A percentile compares a stretch with the other conserved stretches of the same genome.
phyloP scores from a whole-genome alignment of 2,797 vertebrate genomes.

The Sebastes baramenuke region DNA sequence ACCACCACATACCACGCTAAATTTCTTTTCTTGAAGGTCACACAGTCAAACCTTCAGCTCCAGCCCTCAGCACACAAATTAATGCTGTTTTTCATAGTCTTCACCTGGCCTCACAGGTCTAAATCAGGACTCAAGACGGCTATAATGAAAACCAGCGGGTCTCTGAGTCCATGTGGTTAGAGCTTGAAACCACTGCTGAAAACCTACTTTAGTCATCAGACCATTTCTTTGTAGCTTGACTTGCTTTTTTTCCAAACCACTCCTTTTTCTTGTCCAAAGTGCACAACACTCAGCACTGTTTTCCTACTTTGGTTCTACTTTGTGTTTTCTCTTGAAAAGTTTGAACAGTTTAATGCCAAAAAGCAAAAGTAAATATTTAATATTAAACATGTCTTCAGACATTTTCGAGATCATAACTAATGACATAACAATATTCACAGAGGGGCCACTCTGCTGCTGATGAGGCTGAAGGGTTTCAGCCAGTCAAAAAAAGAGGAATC shows the following conservation, averaged over 20 bases:
- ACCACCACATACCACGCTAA: neutral
- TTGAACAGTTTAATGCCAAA: neutral
- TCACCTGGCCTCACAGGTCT: constrained; percentile 16
- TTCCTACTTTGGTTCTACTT: neutral
- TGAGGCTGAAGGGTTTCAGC: neutral
- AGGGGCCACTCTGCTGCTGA: neutral
- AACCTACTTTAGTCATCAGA: neutral
- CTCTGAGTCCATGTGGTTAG: neutral
- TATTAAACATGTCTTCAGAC: neutral
- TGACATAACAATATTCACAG: neutral
- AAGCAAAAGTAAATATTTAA: neutral
- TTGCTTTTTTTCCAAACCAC: neutral
- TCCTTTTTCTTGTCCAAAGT: neutral
- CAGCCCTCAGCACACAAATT: neutral
- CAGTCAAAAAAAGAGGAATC: neutral
- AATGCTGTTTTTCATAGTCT: neutral
- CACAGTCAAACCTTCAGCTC: neutral
- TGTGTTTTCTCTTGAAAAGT: neutral
- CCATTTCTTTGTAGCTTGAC: neutral
- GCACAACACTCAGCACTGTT: neutral
- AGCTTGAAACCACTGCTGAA: neutral
- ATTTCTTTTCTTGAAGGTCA: constrained; percentile 38
- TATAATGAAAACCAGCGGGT: constrained; percentile 53
- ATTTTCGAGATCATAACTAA: neutral
- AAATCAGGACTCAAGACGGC: constrained; percentile 30